phyloP scores from a whole-genome alignment of 2,113 vertebrate genomes.

The Beaufortia kweichowensis region DNA sequence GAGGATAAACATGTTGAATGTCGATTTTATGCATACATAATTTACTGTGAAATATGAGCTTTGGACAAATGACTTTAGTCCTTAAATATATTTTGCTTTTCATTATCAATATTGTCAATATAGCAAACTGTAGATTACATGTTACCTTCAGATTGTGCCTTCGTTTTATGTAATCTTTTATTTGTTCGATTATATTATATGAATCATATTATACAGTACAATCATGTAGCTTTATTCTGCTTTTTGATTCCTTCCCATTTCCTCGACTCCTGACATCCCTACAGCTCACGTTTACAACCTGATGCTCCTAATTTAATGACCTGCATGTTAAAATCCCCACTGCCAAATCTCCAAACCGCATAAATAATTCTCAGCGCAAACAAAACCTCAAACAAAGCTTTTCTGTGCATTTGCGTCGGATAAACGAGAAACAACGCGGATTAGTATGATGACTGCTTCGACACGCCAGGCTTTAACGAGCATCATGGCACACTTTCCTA shows the following conservation, averaged over 20 bases:
- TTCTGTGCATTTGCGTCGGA: constrained; percentile 53
- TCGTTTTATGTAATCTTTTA: not conserved
- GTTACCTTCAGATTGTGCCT: too few relatives aligned
- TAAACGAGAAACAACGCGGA: constrained; percentile 71
- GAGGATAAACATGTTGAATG: too few relatives aligned
- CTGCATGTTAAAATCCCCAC: constrained; percentile 63
- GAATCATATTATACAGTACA: not conserved
- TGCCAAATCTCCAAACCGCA: constrained; percentile 60
- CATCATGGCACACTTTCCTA: constrained; percentile 49
- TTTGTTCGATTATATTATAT: not conserved
- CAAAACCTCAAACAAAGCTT: constrained; percentile 57
- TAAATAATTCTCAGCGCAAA: constrained; percentile 67
- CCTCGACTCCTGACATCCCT: constrained; percentile 10
- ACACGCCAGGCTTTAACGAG: constrained; percentile 66
- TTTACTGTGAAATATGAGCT: not conserved
- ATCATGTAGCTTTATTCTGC: not conserved
- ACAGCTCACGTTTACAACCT: constrained; percentile 60
- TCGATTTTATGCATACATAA: too few relatives aligned
- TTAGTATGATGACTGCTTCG: constrained; percentile 65
- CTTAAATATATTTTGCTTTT: too few relatives aligned
- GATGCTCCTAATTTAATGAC: constrained; percentile 68
- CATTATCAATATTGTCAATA: too few relatives aligned
- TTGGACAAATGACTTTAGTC: too few relatives aligned
- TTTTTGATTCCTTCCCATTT: not conserved
- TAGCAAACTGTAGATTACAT: too few relatives aligned